Evolutionary conservation across 1,140 invertebrate genomes (phyloP), one percentile per base, ranked within the genome.

Genomic region (Halesus radiatus): DNA sequence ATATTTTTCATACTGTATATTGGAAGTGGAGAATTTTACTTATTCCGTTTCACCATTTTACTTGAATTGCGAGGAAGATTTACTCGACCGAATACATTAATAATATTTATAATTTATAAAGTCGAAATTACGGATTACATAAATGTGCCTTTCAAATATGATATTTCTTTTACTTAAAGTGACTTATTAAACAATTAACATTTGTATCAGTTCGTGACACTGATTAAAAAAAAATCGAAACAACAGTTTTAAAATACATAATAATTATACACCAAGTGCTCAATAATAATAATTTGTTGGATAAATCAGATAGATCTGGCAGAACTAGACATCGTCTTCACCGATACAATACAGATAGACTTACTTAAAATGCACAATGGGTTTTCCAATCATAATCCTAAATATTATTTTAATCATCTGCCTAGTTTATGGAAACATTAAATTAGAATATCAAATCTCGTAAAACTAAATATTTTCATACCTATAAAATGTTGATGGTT

Each of bases 111-210:
- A 3, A 68, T 26, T 26, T 72, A 45, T 72, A 72, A 72, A 72
- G 10, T 32, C 62, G n/a, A 66, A 23, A 23, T 53, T 13, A 72
- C 45, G 20, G 20, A 72, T 72, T 72, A 72, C 45, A 20, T 72
- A 22, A 72, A 72, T 53, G 68, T 72, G 68, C 68, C 68, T 72
- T 52, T 53, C 50, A 52, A 45, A 45, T 45, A 45, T 45, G 37
- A 72, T 53, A 72, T 72, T 72, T 72, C 18, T 72, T 72, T 72
- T 53, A 66, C 62, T 26, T 32, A 5, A 29, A 66, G 62, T 66
- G 62, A 66, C 29, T 66, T 66, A 32, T 16, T 66, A 66, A 45
- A 29, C 22, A 66, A 26, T 66, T 66, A 29, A 23, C 23, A 64
- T 16, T 64, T 64, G 18, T 64, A 32, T 66, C 62, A 66, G 62